Conservation (phyloP, 2,888 invertebrate genomes). For the Eubasilissa splendida region DNA sequence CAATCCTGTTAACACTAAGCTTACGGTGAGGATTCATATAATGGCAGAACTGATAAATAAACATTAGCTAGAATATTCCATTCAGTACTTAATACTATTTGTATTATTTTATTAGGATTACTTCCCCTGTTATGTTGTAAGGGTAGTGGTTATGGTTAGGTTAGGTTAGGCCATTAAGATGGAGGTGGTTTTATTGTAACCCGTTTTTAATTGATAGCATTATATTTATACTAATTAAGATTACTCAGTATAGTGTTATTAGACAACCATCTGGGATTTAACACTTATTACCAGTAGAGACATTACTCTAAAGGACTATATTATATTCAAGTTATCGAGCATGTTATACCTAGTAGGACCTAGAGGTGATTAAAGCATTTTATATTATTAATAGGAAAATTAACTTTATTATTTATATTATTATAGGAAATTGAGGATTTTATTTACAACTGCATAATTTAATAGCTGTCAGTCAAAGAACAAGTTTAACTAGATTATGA, state of each 20-base stretch:
- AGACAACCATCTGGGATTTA: too few relatives aligned
- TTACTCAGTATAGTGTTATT: not conserved
- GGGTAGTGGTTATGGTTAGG: constrained; percentile 50
- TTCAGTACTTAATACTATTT: constrained; percentile 43
- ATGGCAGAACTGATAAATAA: constrained; percentile 47
- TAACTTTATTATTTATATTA: constrained; percentile 32
- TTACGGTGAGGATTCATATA: constrained; percentile 29
- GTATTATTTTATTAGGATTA: constrained; percentile 19
- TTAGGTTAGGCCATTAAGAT: constrained; percentile 44
- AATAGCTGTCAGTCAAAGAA: constrained; percentile 10
- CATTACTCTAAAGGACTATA: constrained; percentile 6
- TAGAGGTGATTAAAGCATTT: constrained; percentile 21
- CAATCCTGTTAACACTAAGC: not conserved
- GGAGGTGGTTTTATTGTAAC: constrained; percentile 18
- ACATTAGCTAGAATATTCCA: constrained; percentile 47
- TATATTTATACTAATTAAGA: constrained; percentile 15
- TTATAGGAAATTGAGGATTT: constrained; percentile 7
- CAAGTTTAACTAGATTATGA: not conserved
- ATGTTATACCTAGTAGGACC: constrained; percentile 12
- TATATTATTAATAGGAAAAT: constrained; percentile 29
- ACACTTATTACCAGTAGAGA: constrained; percentile 10
- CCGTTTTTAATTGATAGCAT: constrained; percentile 4
- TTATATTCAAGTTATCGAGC: constrained; percentile 13
- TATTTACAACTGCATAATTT: not conserved
- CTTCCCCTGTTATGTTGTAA: constrained; percentile 44